Evolutionary conservation across 2,797 vertebrate genomes (phyloP).

Genomic region (Tapera naevia): DNA sequence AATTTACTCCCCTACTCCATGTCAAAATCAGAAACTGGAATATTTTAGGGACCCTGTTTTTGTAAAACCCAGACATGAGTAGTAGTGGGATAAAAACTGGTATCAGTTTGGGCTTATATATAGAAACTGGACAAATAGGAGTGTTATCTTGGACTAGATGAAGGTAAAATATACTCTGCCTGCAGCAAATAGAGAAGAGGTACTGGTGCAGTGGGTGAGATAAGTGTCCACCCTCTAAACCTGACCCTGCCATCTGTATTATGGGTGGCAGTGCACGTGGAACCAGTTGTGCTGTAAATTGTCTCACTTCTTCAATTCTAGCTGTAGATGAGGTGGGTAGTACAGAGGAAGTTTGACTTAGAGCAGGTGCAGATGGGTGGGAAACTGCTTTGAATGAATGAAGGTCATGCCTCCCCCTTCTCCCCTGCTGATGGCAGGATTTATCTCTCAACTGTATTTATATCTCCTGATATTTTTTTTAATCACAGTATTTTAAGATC

Average conservation of each 20-base stretch:
- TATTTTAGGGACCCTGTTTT: background rate
- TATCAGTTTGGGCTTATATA: fast-evolving
- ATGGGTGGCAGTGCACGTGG: background rate
- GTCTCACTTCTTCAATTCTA: background rate
- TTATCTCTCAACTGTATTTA: background rate
- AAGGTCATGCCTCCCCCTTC: background rate
- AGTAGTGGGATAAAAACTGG: background rate
- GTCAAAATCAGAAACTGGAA: background rate
- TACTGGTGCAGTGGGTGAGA: background rate
- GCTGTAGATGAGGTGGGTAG: background rate
- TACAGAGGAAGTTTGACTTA: background rate
- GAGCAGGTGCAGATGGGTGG: background rate
- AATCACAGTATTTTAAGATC: background rate
- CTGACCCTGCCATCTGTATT: background rate
- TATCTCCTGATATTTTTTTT: background rate
- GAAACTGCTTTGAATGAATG: background rate
- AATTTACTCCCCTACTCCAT: background rate
- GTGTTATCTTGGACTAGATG: background rate
- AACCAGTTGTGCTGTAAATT: background rate
- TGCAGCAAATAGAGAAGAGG: background rate
- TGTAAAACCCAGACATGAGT: background rate
- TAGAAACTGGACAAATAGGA: background rate
- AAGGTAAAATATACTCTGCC: background rate
- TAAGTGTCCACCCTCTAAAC: background rate
- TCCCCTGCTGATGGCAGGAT: background rate